Evolutionary conservation across 1,140 invertebrate genomes (phyloP).

Genomic region (Bemisia tabaci): DNA sequence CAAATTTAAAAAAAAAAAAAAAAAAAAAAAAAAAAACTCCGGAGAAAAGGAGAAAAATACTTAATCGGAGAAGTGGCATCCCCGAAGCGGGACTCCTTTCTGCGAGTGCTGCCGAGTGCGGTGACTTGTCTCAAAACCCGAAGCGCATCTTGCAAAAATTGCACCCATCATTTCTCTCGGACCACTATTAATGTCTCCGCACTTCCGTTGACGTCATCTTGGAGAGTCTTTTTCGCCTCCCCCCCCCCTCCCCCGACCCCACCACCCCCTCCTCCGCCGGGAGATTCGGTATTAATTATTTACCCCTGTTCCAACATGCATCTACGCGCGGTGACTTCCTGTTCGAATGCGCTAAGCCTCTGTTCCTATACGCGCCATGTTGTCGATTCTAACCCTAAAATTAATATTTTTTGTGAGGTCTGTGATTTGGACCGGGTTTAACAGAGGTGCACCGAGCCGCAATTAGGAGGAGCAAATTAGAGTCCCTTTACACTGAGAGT

Average conservation of each 20-base stretch:
- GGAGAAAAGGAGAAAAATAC: too few relatives aligned
- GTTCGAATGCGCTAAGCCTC: neutral
- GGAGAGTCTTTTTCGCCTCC: neutral
- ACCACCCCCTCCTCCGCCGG: neutral
- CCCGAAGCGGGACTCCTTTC: neutral
- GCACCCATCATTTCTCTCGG: neutral
- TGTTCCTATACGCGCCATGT: neutral
- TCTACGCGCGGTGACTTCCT: neutral
- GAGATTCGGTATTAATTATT: neutral
- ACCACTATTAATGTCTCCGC: neutral
- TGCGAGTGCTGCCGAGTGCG: neutral
- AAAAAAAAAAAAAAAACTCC: too few relatives aligned
- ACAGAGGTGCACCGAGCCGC: too few relatives aligned
- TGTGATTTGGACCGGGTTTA: too few relatives aligned
- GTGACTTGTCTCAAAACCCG: neutral
- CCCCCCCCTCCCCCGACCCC: neutral
- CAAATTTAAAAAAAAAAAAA: too few relatives aligned
- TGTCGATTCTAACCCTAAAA: neutral
- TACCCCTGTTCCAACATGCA: neutral
- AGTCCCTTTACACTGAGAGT: too few relatives aligned
- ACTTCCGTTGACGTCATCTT: neutral
- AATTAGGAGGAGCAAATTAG: too few relatives aligned
- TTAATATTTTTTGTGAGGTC: too few relatives aligned
- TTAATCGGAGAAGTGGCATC: too few relatives aligned
- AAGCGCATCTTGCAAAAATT: neutral